Evolutionary conservation across 2,113 vertebrate species (phyloP).

Genomic region (Lates calcarifer): DNA sequence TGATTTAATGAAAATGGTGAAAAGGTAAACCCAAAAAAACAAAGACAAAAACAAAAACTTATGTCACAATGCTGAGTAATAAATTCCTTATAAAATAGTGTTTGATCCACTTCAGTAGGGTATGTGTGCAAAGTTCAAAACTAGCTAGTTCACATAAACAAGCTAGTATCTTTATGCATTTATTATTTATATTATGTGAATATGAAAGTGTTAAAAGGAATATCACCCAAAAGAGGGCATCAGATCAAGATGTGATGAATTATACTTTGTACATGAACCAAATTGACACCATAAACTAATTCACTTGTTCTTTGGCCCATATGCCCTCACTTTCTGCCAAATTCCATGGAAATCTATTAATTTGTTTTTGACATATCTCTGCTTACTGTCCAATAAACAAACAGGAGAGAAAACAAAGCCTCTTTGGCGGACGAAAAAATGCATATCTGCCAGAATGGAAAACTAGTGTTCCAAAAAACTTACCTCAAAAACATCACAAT

Average conservation of each 20-base stretch:
- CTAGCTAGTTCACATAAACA: too few relatives aligned
- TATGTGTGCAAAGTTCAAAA: too few relatives aligned
- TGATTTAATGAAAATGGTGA: too few relatives aligned
- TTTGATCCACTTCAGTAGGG: too few relatives aligned
- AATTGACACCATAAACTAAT: neutral
- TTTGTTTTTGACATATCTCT: neutral
- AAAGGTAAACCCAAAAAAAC: too few relatives aligned
- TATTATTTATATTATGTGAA: too few relatives aligned
- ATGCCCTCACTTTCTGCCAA: neutral
- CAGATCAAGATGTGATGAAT: neutral
- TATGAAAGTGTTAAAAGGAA: neutral
- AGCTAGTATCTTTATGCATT: neutral
- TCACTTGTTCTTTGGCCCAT: neutral
- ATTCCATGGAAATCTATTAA: neutral
- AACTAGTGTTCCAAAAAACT: neutral
- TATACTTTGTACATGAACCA: neutral
- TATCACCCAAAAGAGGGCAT: neutral
- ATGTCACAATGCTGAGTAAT: too few relatives aligned
- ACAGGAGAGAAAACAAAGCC: neutral
- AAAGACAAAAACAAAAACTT: too few relatives aligned
- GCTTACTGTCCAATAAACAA: constrained; percentile 10
- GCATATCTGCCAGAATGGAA: neutral
- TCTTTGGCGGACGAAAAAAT: neutral
- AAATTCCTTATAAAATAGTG: too few relatives aligned
- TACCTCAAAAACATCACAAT: neutral